These are phyloP conservation scores for Varecia variegata DNA, from an alignment of 2,797 vertebrate species.

Conservation along the genomic window DNA sequence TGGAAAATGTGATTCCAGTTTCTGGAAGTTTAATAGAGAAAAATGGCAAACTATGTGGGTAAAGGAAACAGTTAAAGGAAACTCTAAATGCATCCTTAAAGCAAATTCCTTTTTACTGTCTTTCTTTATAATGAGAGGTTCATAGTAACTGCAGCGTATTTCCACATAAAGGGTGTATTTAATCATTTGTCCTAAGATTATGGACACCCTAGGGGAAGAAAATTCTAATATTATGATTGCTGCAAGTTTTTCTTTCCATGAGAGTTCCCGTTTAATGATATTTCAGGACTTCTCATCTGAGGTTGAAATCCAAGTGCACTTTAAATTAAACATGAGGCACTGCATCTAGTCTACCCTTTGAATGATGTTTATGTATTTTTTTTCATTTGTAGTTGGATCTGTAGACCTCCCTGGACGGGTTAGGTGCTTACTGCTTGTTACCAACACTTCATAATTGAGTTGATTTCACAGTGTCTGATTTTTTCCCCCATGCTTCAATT, in stretches of 20 bases:
- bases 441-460: conserved; percentile 1
- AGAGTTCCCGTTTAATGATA: conserved; percentile 76
- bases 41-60: conserved; percentile 5
- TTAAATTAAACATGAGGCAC: conserved; percentile 77
- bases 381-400: neutral
- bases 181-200: conserved; percentile 74
- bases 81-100: conserved; percentile 67
- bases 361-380: conserved; percentile 25
- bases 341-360: conserved; percentile 63
- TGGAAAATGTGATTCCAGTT: neutral
- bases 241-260: conserved; percentile 69
- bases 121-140: conserved; percentile 79
- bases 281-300: conserved; percentile 78
- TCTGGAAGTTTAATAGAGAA: conserved; percentile 6
- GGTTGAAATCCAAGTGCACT: conserved; percentile 76
- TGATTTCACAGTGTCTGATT: conserved; percentile 12
- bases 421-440: conserved; percentile 3
- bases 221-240: conserved; percentile 78
- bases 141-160: conserved; percentile 78
- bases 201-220: conserved; percentile 66
- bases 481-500: neutral
- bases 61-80: conserved; percentile 79
- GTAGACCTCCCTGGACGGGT: neutral
- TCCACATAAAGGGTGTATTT: conserved; percentile 76
- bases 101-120: conserved; percentile 77